These are phyloP conservation scores for Tapirus indicus DNA, from an alignment of 2,797 vertebrate genomes.

Conservation along the genomic window DNA sequence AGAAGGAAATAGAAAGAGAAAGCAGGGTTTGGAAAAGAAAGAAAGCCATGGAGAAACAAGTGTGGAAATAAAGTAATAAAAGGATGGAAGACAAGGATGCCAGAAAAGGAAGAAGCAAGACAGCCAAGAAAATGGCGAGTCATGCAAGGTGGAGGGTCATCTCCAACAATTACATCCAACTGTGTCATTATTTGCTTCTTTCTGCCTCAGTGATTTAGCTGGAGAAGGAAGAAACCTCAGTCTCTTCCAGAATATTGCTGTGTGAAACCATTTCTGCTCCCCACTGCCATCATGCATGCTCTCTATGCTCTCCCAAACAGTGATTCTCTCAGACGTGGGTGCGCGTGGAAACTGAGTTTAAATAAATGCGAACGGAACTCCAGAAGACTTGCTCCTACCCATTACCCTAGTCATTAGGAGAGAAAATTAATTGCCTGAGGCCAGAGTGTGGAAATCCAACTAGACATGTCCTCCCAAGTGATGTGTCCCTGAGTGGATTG, in stretches of 20 bases:
- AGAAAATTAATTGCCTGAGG: slow-evolving; percentile 24
- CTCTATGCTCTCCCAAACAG: background rate
- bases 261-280: too few species aligned
- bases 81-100: background rate
- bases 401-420: background rate
- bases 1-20: background rate
- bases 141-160: background rate
- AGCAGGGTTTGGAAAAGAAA: background rate
- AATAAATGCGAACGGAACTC: background rate
- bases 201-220: background rate
- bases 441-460: slow-evolving; percentile 5
- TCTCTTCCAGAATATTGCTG: background rate
- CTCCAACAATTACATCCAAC: too few species aligned
- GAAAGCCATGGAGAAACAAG: background rate
- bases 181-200: background rate
- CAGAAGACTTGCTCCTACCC: background rate
- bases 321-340: background rate
- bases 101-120: background rate
- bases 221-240: background rate
- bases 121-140: background rate
- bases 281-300: rapidly evolving
- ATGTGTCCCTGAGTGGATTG: background rate
- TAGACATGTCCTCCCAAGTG: background rate
- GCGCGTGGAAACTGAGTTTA: background rate
- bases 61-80: background rate